Conservation (phyloP, 2,888 invertebrate species). For the Nyleta sp. region DNA sequence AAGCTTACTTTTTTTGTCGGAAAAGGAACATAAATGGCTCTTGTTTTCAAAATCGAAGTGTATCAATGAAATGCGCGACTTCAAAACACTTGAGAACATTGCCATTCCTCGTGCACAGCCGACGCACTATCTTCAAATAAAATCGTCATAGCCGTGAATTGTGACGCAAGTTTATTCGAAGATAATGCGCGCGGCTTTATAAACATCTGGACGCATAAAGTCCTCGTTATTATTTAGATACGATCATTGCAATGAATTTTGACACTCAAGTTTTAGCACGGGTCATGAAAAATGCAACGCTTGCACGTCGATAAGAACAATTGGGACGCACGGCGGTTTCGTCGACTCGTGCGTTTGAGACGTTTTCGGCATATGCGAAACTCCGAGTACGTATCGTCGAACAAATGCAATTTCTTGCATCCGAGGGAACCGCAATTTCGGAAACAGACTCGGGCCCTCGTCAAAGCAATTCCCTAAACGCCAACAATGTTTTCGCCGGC, state of each 20-base stretch:
- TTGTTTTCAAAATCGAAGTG: no score
- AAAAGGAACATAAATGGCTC: no score
- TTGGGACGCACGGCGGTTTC: not conserved
- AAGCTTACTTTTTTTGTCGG: no score
- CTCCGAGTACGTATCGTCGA: no score
- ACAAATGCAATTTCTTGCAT: no score
- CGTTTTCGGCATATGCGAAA: no score
- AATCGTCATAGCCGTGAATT: constrained; percentile 45
- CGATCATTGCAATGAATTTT: constrained; percentile 36
- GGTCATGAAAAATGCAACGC: constrained; percentile 47
- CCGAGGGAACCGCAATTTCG: no score
- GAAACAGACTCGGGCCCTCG: no score
- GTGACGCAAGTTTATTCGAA: constrained; percentile 45
- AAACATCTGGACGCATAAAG: constrained; percentile 46
- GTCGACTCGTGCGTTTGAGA: not conserved
- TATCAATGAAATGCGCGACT: constrained; percentile 11
- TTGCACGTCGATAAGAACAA: not conserved
- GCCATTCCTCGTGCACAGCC: constrained; percentile 11
- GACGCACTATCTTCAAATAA: constrained; percentile 33
- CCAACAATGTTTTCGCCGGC: constrained; percentile 23
- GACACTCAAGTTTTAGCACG: constrained; percentile 39
- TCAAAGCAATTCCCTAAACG: not conserved
- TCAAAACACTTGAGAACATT: constrained; percentile 35
- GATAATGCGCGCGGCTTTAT: constrained; percentile 43
- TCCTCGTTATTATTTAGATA: constrained; percentile 37